Conservation (phyloP, 1,140 invertebrate genomes). For the Drosophila willistoni region DNA sequence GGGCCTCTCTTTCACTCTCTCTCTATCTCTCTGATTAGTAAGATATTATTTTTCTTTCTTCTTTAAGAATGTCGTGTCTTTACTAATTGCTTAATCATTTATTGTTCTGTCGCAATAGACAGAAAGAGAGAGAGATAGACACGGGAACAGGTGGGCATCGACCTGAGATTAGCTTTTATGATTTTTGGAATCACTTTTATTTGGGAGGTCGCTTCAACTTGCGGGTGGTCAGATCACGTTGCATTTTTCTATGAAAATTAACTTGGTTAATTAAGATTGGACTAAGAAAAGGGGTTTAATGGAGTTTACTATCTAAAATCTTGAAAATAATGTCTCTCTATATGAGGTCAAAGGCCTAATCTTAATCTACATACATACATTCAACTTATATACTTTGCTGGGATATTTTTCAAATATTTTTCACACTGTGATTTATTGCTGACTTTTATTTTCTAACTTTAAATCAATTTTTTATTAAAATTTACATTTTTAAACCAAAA, state of each 20-base stretch:
- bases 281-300: neutral
- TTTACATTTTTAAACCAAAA: constrained; percentile 1
- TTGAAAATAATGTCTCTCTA: neutral
- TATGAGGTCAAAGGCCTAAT: neutral
- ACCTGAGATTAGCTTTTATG: neutral
- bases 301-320: constrained; percentile 16
- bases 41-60: constrained; percentile 33
- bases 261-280: constrained; percentile 3
- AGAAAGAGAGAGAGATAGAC: neutral
- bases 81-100: constrained; percentile 77
- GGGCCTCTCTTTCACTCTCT: constrained; percentile 21
- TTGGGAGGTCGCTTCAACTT: neutral
- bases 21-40: constrained; percentile 48
- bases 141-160: neutral
- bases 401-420: neutral
- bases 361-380: neutral
- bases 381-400: neutral
- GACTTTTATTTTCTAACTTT: neutral
- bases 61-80: constrained; percentile 10
- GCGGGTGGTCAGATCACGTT: neutral
- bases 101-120: constrained; percentile 42
- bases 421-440: neutral
- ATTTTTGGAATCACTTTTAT: too few relatives aligned
- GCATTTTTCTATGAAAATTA: neutral
- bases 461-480: neutral